Evolutionary conservation across 2,113 vertebrate species (phyloP), one percentile per base, ranked within the genome.

Genomic region (Anolis carolinensis): DNA sequence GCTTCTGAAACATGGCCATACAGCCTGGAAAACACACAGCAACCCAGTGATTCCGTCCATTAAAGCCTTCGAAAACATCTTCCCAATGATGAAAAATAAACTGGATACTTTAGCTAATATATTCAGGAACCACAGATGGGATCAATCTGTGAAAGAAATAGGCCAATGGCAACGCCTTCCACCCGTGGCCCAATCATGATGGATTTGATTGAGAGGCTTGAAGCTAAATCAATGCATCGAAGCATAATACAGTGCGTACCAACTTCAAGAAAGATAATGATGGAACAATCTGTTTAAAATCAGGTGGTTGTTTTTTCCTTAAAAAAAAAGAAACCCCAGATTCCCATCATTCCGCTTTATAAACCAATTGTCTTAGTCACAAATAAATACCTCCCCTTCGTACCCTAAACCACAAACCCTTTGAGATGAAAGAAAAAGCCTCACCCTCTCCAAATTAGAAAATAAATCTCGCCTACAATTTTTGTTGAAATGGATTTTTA

Each of bases 401-500:
- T 67, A 39, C 75, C 59, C 78, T 74, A 63, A 81, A 67, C 32
- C 44, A 79, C 32, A 68, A 59, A 36, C 8, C 62, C 79, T 55
- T 36, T 65, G 80, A 77, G 80, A 59, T 32, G 5, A 76, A 75
- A 81, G 10, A 39, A 68, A 82, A 27, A 23, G 32, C 14, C 25
- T 44, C 30, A 18, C 55, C 32, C 13, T n/a, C 68, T 63, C 63
- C 23, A 80, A 81, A 62, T 21, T 16, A 18, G 25, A 79, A 86
- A 84, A 59, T 65, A 3, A 4, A 2, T 7, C 0, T 11, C 52
- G 82, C 74, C 86, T 2, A 2, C 0, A 0, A 32, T 72, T 86
- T 87, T 90, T 89, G 55, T 75, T 85, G 68, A 86, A 90, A 76
- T 75, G 63, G 70, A 82, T 86, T 94, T 91, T 94, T 92, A 90